phyloP scores from a whole-genome alignment of 2,888 invertebrate species.

The Shargacucullia verbasci region DNA sequence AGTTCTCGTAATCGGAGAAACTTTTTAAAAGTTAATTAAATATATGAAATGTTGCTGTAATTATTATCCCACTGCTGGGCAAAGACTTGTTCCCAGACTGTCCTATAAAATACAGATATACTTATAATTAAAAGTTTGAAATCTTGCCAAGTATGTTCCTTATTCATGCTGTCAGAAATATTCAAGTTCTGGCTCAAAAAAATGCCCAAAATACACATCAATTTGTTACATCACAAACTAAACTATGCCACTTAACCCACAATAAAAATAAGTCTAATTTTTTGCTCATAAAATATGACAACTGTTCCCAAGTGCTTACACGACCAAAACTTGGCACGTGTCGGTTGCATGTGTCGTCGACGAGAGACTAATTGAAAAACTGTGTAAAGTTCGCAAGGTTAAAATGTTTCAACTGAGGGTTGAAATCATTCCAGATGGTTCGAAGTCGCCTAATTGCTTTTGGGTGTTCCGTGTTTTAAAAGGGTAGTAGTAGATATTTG shows the following conservation, averaged over 20 bases:
- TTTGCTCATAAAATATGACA: slow-evolving; percentile 47
- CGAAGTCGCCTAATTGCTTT: slow-evolving; percentile 36
- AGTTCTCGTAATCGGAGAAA: no score
- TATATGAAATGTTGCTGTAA: no score
- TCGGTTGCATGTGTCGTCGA: slow-evolving; percentile 61
- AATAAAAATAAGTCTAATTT: slow-evolving; percentile 38
- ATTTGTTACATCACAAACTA: slow-evolving; percentile 6
- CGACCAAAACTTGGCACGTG: slow-evolving; percentile 66
- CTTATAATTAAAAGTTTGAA: no score
- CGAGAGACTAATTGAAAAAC: slow-evolving; percentile 73
- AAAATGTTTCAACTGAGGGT: slow-evolving; percentile 24
- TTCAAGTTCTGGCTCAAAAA: not conserved
- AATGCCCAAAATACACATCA: not conserved
- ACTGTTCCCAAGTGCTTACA: slow-evolving; percentile 52
- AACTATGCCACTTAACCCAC: slow-evolving; percentile 10
- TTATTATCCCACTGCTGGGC: no score
- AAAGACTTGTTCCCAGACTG: no score
- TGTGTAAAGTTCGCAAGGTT: slow-evolving; percentile 61
- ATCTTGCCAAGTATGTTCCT: no score
- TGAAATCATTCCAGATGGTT: slow-evolving; percentile 26
- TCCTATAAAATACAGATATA: no score
- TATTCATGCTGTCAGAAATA: no score
- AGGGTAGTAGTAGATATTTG: not conserved
- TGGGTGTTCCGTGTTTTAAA: slow-evolving; percentile 29
- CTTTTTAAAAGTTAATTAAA: no score